These are phyloP conservation scores for Brachirus orientalis DNA, from an alignment of 2,113 vertebrate genomes.

Conservation along the genomic window DNA sequence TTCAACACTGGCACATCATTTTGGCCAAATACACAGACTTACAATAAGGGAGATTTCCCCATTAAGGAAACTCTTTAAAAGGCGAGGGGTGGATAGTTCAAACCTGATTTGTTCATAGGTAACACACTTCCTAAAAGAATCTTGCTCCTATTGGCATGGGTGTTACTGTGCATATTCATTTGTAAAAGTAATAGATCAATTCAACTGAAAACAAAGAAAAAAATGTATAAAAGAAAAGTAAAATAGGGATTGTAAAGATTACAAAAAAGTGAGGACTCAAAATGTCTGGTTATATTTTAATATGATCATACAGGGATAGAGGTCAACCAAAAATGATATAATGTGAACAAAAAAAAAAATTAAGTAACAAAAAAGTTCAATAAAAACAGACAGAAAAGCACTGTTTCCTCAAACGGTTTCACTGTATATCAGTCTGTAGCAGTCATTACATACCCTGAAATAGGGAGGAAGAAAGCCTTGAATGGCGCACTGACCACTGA, in stretches of 20 bases:
- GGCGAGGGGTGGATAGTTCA: conserved; percentile 71
- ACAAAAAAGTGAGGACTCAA: conserved; percentile 82
- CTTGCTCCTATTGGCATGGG: conserved; percentile 60
- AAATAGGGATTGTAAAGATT: conserved; percentile 52
- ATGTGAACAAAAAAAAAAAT: conserved; percentile 85
- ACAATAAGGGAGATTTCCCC: conserved; percentile 54
- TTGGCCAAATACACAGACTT: conserved; percentile 61
- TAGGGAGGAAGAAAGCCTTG: conserved; percentile 73
- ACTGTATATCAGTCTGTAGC: conserved; percentile 82
- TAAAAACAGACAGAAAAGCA: conserved; percentile 90
- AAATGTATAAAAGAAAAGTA: conserved; percentile 44
- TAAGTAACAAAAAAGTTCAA: conserved; percentile 88
- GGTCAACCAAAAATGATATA: conserved; percentile 86
- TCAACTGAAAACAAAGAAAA: conserved; percentile 47
- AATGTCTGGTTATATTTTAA: conserved; percentile 96
- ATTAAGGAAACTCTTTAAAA: conserved; percentile 71
- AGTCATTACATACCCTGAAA: conserved; percentile 79
- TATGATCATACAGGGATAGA: conserved; percentile 92
- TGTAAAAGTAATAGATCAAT: conserved; percentile 54
- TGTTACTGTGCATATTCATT: conserved; percentile 77
- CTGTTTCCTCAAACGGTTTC: conserved; percentile 88
- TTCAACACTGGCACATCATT: conserved; percentile 60
- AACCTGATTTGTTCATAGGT: conserved; percentile 72
- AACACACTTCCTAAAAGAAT: conserved; percentile 66
- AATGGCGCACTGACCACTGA: conserved; percentile 68